Percentiles rank a stretch among this genome's conserved stretches.
phyloP scores from a whole-genome alignment of 2,888 invertebrate genomes.

The Harpalus rufipes region DNA sequence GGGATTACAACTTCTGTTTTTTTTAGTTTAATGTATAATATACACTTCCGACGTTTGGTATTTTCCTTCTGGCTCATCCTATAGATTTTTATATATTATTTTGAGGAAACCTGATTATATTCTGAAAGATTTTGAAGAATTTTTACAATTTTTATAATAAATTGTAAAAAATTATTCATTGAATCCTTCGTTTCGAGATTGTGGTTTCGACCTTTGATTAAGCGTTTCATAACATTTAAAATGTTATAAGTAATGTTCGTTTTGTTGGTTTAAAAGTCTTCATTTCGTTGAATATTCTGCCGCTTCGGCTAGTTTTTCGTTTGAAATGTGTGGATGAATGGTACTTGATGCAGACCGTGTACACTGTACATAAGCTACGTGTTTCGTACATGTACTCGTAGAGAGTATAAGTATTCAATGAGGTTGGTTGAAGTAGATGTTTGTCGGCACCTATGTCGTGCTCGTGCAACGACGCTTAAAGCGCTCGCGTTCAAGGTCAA shows the following conservation, averaged over 20 bases:
- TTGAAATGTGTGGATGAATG: not conserved
- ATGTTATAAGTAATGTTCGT: not conserved
- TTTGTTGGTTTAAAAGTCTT: conserved; percentile 10
- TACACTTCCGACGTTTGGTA: too few relatives aligned
- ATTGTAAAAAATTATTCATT: too few relatives aligned
- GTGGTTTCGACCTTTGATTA: too few relatives aligned
- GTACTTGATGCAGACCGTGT: not conserved
- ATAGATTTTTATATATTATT: too few relatives aligned
- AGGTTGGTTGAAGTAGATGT: conserved; percentile 29
- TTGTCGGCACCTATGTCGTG: conserved; percentile 56
- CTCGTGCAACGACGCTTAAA: conserved; percentile 41
- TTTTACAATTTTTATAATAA: too few relatives aligned
- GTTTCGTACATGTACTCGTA: not conserved
- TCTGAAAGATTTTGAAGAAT: not conserved
- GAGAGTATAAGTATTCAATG: conserved; percentile 3
- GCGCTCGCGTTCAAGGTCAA: conserved; percentile 56
- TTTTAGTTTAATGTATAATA: too few relatives aligned
- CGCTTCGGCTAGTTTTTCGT: not conserved
- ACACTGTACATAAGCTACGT: not conserved
- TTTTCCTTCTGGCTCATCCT: too few relatives aligned
- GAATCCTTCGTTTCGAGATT: too few relatives aligned
- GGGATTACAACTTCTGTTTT: too few relatives aligned
- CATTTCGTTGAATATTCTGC: not conserved
- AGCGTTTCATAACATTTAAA: too few relatives aligned
- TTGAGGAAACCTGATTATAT: too few relatives aligned